Percentiles rank a stretch among this genome's conserved stretches.
phyloP scores from a whole-genome alignment of 2,888 invertebrate genomes.

The Tridacna gigas region DNA sequence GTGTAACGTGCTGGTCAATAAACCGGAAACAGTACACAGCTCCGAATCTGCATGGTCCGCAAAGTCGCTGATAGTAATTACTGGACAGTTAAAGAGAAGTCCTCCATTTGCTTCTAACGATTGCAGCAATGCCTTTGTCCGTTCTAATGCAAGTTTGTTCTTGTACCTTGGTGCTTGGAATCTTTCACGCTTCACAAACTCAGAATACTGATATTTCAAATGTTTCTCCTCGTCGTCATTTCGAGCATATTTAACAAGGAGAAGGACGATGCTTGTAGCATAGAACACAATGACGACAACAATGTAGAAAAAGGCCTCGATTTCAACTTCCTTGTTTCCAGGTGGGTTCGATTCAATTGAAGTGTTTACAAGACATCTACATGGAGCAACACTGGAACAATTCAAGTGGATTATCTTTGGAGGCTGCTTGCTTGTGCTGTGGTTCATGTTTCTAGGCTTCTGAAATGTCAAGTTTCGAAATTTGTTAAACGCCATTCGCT shows the following conservation, averaged over 20 bases:
- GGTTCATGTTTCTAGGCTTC: not conserved
- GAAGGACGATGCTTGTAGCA: conserved; percentile 75
- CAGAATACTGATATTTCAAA: conserved; percentile 75
- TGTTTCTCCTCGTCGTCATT: conserved; percentile 76
- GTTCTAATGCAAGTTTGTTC: conserved; percentile 61
- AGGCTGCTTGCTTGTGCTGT: not conserved
- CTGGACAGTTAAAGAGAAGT: conserved; percentile 17
- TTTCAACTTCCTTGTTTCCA: conserved; percentile 28
- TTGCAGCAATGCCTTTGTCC: conserved; percentile 38
- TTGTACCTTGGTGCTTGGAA: conserved; percentile 69
- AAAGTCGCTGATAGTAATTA: conserved; percentile 24
- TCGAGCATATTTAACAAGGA: conserved; percentile 78
- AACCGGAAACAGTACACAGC: not conserved
- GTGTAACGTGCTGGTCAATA: not conserved
- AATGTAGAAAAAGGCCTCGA: conserved; percentile 77
- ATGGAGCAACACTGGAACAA: not conserved
- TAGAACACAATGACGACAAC: conserved; percentile 78
- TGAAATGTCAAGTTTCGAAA: not conserved
- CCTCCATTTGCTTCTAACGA: conserved; percentile 12
- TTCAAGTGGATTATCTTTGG: not conserved
- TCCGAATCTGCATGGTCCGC: not conserved
- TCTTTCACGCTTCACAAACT: conserved; percentile 73
- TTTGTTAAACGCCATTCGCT: not conserved
- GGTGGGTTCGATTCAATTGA: conserved; percentile 5
- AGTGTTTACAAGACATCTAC: conserved; percentile 4